Percentiles rank a stretch among this genome's conserved stretches.
These are phyloP conservation scores for Acromyrmex echinatior DNA, from an alignment of 1,140 invertebrate species.

Conservation along the genomic window DNA sequence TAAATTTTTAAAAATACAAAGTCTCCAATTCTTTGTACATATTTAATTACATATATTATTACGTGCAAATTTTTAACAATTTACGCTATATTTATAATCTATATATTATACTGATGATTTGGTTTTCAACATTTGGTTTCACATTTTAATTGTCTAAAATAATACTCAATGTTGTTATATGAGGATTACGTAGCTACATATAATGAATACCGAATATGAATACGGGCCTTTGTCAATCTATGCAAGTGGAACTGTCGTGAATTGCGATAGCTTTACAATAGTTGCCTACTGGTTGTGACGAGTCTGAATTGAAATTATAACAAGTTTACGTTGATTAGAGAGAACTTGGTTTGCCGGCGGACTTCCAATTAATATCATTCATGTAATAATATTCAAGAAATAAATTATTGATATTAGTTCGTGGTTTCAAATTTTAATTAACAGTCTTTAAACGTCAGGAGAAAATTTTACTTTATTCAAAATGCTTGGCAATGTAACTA, in stretches of 20 bases:
- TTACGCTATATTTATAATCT: background rate
- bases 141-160: conserved; percentile 25
- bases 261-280: conserved; percentile 24
- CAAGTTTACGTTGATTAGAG: conserved; percentile 14
- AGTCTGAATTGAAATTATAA: conserved; percentile 6
- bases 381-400: conserved; percentile 9
- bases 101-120: background rate
- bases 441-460: background rate
- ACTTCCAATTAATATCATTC: conserved; percentile 3
- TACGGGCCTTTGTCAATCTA: conserved; percentile 13
- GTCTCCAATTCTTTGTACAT: background rate
- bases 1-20: conserved; percentile 11
- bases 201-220: background rate
- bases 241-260: conserved; percentile 22
- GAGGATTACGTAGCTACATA: background rate
- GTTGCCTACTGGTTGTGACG: background rate
- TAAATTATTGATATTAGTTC: background rate
- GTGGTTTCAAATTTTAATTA: background rate
- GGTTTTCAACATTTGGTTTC: too few species aligned
- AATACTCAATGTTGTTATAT: background rate
- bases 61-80: background rate
- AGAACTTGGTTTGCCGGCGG: background rate
- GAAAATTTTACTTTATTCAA: background rate
- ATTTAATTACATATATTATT: background rate
- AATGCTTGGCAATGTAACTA: background rate